These are phyloP conservation scores for Silurus glanis DNA, from an alignment of 2,113 vertebrate genomes.

Conservation along the genomic window DNA sequence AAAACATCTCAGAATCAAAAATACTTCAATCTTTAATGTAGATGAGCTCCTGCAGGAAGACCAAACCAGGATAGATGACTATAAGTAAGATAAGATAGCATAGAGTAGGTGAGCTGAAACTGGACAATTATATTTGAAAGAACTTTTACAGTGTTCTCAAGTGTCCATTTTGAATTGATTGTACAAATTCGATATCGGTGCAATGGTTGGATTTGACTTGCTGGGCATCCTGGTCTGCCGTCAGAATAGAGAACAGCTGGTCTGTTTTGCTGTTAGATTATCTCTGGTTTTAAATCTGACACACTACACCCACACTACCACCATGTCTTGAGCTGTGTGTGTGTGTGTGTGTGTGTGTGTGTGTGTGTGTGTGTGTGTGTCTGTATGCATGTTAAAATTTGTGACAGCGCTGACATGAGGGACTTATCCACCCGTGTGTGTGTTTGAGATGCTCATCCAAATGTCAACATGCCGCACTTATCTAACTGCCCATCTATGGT, in stretches of 20 bases:
- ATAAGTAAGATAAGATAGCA: neutral
- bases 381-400: neutral
- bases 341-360: constrained; percentile 2
- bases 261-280: constrained; percentile 45
- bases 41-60: neutral
- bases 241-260: neutral
- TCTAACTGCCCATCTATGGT: constrained; percentile 57
- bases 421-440: constrained; percentile 53
- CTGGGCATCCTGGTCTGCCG: constrained; percentile 15
- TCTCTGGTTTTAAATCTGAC: constrained; percentile 28
- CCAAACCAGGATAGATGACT: neutral
- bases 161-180: constrained; percentile 3
- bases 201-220: neutral
- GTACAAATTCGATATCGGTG: neutral
- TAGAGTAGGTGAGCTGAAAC: neutral
- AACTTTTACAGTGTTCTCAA: neutral
- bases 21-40: neutral
- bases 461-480: constrained; percentile 45
- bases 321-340: constrained; percentile 32
- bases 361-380: neutral
- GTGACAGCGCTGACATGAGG: constrained; percentile 40
- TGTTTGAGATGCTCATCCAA: constrained; percentile 48
- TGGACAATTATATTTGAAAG: neutral
- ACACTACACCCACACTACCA: constrained; percentile 22
- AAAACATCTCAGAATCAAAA: neutral